Base-by-base conservation (phyloP, 2,113 vertebrate genomes). In the Oceanodroma tethys region DNA sequence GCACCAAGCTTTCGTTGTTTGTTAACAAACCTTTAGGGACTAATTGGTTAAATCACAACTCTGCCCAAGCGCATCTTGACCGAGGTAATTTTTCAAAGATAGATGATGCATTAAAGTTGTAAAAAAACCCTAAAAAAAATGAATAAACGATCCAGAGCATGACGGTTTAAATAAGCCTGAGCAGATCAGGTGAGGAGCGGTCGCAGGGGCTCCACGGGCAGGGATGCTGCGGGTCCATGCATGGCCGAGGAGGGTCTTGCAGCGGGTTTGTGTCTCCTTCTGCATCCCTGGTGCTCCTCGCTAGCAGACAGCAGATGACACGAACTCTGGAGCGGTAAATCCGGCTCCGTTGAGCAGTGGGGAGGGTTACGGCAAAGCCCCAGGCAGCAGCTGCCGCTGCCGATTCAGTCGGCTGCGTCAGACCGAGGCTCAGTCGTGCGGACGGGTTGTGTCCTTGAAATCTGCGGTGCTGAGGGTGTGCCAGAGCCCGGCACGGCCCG, bases 321-420 rank as follows among this genome's bases (percentile, higher is more conserved):
- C 0, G 2, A 29, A 78, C 91, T 87, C 85, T 48, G 85, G 85
- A 53, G 73, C 1, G 0, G 68, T 10, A 29, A 89, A 78, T 94
- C 43, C 1, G 0, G 3, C 58, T 60, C 27, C 0, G 3, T 40
- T 0, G 25, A 68, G 84, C 67, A 29, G 52, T 16, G 1, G 59
- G 60, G 53, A 67, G 52, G 83, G 86, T 70, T 25, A 25, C 3
- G 7, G 47, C 0, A 3, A 19, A 75, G 83, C 75, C 52, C 11
- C 0, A 5, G 81, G 75, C 71, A 16, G 80, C 83, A 29, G 92
- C 92, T 83, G 83, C 95, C 11, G 0, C 71, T 5, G 5, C 66
- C 4, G 70, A 21, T 55, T 47, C 83, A 11, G 5, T 11, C 4
- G 5, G 65, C 50, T 17, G 59, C 6, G 9, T 43, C 2, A 1